Base-by-base conservation (phyloP, 2,888 invertebrate genomes). In the Cremastinae sp. region DNA sequence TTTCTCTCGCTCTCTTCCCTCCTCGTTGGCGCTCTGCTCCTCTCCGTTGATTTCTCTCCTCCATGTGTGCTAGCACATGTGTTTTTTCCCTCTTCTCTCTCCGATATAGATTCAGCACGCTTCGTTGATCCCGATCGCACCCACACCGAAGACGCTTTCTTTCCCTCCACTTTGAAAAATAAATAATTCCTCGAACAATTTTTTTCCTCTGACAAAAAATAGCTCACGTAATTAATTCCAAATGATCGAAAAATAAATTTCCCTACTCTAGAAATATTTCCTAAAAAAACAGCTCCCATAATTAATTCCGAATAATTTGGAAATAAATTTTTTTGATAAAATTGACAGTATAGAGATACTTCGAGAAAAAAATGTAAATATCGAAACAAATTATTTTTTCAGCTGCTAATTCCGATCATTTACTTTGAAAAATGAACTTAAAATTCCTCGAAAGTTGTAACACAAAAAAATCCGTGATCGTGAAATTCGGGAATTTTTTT, bases 1-100 rank as follows among this genome's bases (percentile, higher is more conserved):
- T 78, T 74, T 51, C 41, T 18, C 61, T 55, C 45, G 43, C 59
- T 74, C 73, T 70, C 72, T 49, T 43, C 64, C 47, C 37, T 58
- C 28, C 2, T 2, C 28, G 72, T 70, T 65, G n/a, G n/a, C 51
- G 43, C 70, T 71, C 68, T 66, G 18, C 35, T 75, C 73, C 74
- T 79, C 78, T 45, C 49, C 28, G 37, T 65, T 51, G 28, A 16
- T 28, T 43, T 16, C 53, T n/a, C 10, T 66, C 37, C 12, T 62
- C 61, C 22, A 61, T 35, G 45, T 41, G 5, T 45, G 28, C 16
- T 4, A 14, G 18, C 37, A 35, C 18, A 7, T n/a, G 9, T 35
- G 58, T 9, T 28, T 22, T 1, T 45, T 22, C 51, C 9, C 3
- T 53, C 12, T 12, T 35, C 9, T 12, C 18, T 18, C 47, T 10